Evolutionary conservation across 2,888 invertebrate genomes (phyloP), one percentile per base, ranked within the genome.

Genomic region (Meloe dianella): DNA sequence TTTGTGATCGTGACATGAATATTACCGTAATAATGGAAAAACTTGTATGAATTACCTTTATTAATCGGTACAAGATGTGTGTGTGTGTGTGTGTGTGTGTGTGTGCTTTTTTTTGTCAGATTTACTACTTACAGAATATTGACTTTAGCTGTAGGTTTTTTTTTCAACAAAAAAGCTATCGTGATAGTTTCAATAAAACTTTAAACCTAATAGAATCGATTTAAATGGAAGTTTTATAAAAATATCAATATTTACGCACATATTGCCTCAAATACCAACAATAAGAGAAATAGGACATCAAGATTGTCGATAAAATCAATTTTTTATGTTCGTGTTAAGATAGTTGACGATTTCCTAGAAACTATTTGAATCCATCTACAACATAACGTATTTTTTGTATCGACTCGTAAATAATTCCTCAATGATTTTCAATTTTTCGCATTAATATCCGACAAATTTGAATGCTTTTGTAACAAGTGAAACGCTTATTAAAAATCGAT

Each of bases 361-460:
- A n/a, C n/a, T n/a, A n/a, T n/a, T n/a, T n/a, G n/a, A n/a, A n/a
- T n/a, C n/a, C n/a, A n/a, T n/a, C n/a, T n/a, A n/a, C n/a, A n/a
- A n/a, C n/a, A n/a, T 32, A 32, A 32, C 8, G 1, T 9, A 7
- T 32, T 9, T 32, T 32, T 10, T 32, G 1, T 32, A 2, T 32
- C 14, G 14, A 9, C 32, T 35, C 30, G 12, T 35, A 35, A 35
- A 35, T 35, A 41, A 51, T 54, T 54, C 4, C 12, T 24, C 1
- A 10, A 9, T 54, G 54, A 12, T 24, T 54, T 54, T 5, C 24
- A 59, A 59, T 59, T 59, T 59, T 38, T 24, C 59, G 35, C 59
- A 14, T 24, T 59, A 32, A 59, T 38, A 38, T 35, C 59, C 59
- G 59, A 38, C 35, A 59, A 59, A 59, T 59, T 35, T 20, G 35